Percentiles rank a stretch among this genome's conserved stretches.
These are phyloP conservation scores for Papilio demoleus DNA, from an alignment of 2,888 invertebrate species.

Conservation along the genomic window DNA sequence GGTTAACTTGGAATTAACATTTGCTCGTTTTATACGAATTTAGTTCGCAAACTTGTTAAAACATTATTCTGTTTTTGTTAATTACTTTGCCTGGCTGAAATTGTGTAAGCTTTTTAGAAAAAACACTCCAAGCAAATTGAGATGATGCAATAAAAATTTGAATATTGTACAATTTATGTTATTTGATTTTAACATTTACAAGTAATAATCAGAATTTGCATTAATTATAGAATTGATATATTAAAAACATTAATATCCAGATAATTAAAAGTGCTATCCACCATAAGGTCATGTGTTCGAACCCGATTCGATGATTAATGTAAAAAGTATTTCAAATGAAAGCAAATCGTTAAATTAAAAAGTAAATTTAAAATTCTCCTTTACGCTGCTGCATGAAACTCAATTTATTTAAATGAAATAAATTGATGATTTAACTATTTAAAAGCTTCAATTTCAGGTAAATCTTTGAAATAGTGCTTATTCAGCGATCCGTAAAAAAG, in stretches of 20 bases:
- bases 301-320: too few relatives aligned
- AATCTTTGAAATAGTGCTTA: background rate
- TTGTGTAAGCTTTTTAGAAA: background rate
- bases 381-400: background rate
- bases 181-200: too few relatives aligned
- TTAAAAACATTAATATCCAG: too few relatives aligned
- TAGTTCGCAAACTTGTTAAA: conserved; percentile 25
- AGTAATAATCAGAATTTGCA: too few relatives aligned
- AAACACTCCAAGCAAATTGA: background rate
- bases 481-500: conserved; percentile 24
- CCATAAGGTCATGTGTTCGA: too few relatives aligned
- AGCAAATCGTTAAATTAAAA: background rate
- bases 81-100: conserved; percentile 13
- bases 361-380: background rate
- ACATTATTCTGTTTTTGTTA: conserved; percentile 26
- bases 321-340: background rate
- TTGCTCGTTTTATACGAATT: conserved; percentile 38
- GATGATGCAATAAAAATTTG: background rate
- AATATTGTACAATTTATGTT: too few relatives aligned
- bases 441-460: background rate
- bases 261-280: too few relatives aligned
- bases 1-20: conserved; percentile 40
- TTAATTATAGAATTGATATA: too few relatives aligned
- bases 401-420: background rate
- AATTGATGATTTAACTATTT: background rate